Evolutionary conservation across 1,140 invertebrate genomes (phyloP), one percentile per base, ranked within the genome.

Genomic region (Platorchestia sp.): DNA sequence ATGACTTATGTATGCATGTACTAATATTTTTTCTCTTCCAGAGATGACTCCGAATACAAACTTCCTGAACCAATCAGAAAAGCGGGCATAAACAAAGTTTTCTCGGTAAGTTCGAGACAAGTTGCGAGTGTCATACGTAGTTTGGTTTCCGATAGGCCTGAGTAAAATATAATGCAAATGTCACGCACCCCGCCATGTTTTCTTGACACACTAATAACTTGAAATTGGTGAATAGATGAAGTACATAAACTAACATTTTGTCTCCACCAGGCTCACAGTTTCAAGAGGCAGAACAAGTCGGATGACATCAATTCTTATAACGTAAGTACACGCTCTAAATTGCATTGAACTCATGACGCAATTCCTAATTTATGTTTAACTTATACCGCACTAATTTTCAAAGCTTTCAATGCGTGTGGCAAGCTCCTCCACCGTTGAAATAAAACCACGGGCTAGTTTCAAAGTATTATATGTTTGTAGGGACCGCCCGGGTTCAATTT

Each of bases 11-110:
- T 51, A 51, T 10, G 19, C 47, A 51, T 51, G 47, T 51, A n/a
- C n/a, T 40, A 14, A n/a, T 41, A 86, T 44, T 16, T 14, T 5
- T 93, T 93, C 10, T 44, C 40, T 45, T n/a, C 3, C 91, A 93
- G 91, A 45, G 91, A 93, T n/a, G 91, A 93, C 45, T 14, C 16
- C 91, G 91, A 93, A 40, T 14, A 44, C 40, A 45, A 10, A 44
- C 43, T 93, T 45, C 91, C 91, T 40, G 44, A 47, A n/a, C 91
- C 43, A 40, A 40, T 45, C 14, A 93, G 91, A 47, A 93, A 93
- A 45, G 91, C 91, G 7, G 91, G 91, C 45, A 93, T 93, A 42
- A 93, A n/a, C 45, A 93, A 93, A 93, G 36, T 93, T 16, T 93
- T 93, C 40, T 93, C 91, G 43, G 91, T 93, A 27, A 45, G 91